phyloP scores from a whole-genome alignment of 2,888 invertebrate species.

The Morinoia aosen region DNA sequence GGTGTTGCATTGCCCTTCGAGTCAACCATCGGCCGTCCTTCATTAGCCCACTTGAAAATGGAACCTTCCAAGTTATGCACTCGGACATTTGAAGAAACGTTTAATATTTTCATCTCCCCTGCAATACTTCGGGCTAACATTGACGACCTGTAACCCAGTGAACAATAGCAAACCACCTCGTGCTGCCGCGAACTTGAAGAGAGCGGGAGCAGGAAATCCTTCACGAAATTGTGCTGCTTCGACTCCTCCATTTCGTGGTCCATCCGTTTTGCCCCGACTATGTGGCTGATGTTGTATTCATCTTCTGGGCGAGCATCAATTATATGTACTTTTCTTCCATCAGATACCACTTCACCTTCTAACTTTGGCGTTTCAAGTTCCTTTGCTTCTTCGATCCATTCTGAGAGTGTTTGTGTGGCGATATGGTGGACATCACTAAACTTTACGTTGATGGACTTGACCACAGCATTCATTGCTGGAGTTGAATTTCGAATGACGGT shows the following conservation, averaged over 20 bases:
- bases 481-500: neutral
- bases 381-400: neutral
- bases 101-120: neutral
- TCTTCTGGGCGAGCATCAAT: conserved; percentile 56
- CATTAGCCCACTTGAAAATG: conserved; percentile 64
- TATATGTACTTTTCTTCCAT: neutral
- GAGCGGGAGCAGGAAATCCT: too few species aligned
- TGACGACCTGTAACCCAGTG: conserved; percentile 62
- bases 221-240: neutral
- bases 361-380: neutral
- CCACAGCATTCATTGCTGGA: neutral
- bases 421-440: conserved; percentile 50
- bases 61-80: conserved; percentile 60
- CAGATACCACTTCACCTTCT: neutral
- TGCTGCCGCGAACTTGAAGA: neutral
- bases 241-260: neutral
- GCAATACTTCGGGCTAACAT: conserved; percentile 28
- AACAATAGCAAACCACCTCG: conserved; percentile 57
- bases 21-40: conserved; percentile 56
- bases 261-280: neutral
- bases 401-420: conserved; percentile 21
- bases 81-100: neutral
- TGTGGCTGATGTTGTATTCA: conserved; percentile 35
- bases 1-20: conserved; percentile 10
- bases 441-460: conserved; percentile 19